A percentile compares a stretch with the other conserved stretches of the same genome.
These are phyloP conservation scores for Tortrix viridana DNA, from an alignment of 2,888 invertebrate species.

Conservation along the genomic window DNA sequence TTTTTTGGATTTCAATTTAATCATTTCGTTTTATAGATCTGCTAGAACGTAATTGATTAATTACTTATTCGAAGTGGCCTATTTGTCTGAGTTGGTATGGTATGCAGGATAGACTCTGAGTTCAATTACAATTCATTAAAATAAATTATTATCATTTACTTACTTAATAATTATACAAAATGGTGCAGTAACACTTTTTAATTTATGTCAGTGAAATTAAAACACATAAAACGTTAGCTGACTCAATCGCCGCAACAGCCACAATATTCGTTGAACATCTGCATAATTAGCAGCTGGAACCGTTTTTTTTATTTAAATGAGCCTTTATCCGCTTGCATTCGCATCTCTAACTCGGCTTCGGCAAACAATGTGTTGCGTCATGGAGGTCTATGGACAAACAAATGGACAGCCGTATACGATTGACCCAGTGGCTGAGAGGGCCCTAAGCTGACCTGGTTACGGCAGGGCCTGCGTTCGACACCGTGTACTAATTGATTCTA, in stretches of 20 bases:
- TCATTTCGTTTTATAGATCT: too few species aligned
- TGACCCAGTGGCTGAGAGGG: constrained; percentile 13
- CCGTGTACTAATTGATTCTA: too few species aligned
- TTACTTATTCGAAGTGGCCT: too few species aligned
- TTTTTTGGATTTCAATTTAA: not conserved
- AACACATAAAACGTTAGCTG: constrained; percentile 10
- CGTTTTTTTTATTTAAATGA: constrained; percentile 22
- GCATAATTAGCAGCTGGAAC: constrained; percentile 13
- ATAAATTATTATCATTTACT: too few species aligned
- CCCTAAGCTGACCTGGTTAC: not conserved
- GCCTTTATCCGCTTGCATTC: constrained; percentile 2
- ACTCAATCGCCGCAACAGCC: constrained; percentile 13
- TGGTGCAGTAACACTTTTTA: too few species aligned
- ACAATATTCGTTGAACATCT: constrained; percentile 17
- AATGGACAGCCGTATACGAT: constrained; percentile 7
- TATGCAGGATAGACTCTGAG: too few species aligned
- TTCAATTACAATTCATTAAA: too few species aligned
- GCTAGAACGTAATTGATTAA: too few species aligned
- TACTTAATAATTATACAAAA: too few species aligned
- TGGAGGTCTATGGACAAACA: not conserved
- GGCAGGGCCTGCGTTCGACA: too few species aligned
- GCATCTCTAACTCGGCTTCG: constrained; percentile 5
- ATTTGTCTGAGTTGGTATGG: too few species aligned
- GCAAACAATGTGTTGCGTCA: constrained; percentile 25
- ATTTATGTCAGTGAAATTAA: not conserved